A percentile compares a stretch with the other conserved stretches of the same genome.
phyloP scores from a whole-genome alignment of 2,113 vertebrate genomes.

The Megalops atlanticus region DNA sequence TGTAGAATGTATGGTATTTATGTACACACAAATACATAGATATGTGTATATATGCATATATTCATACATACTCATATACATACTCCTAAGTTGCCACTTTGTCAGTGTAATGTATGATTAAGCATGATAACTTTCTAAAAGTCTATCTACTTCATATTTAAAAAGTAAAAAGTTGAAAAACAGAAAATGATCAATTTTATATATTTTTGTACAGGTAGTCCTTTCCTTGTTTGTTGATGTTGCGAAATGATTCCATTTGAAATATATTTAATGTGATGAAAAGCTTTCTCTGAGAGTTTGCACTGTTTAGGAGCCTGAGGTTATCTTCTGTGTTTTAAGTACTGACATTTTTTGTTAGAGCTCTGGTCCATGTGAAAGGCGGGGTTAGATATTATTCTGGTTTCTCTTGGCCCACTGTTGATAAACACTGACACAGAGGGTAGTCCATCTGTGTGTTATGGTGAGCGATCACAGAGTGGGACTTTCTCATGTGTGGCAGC shows the following conservation, averaged over 20 bases:
- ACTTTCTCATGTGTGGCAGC: not conserved
- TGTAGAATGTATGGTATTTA: slow-evolving; percentile 86
- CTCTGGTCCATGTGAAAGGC: slow-evolving; percentile 32
- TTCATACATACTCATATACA: slow-evolving; percentile 67
- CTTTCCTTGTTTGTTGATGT: slow-evolving; percentile 31
- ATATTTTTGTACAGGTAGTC: slow-evolving; percentile 86
- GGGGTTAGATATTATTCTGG: slow-evolving; percentile 14
- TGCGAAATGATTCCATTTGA: slow-evolving; percentile 31
- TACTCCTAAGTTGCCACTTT: slow-evolving; percentile 92
- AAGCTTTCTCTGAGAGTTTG: slow-evolving; percentile 28
- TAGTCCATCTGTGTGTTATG: not conserved
- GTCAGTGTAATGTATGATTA: slow-evolving; percentile 83
- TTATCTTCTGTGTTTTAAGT: slow-evolving; percentile 12
- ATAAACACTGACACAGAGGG: not conserved
- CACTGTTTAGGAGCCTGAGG: slow-evolving; percentile 22
- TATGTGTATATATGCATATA: slow-evolving; percentile 24
- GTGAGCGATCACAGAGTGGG: not conserved
- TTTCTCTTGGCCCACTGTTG: slow-evolving; percentile 15
- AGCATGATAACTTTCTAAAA: slow-evolving; percentile 92
- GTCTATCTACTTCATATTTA: slow-evolving; percentile 73
- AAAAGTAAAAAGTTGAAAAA: slow-evolving; percentile 67
- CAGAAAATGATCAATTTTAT: slow-evolving; percentile 65
- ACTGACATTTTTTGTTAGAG: not conserved
- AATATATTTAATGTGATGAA: slow-evolving; percentile 27
- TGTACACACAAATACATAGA: slow-evolving; percentile 65